phyloP scores from a whole-genome alignment of 1,140 invertebrate species.

The Vollenhovia emeryi region DNA sequence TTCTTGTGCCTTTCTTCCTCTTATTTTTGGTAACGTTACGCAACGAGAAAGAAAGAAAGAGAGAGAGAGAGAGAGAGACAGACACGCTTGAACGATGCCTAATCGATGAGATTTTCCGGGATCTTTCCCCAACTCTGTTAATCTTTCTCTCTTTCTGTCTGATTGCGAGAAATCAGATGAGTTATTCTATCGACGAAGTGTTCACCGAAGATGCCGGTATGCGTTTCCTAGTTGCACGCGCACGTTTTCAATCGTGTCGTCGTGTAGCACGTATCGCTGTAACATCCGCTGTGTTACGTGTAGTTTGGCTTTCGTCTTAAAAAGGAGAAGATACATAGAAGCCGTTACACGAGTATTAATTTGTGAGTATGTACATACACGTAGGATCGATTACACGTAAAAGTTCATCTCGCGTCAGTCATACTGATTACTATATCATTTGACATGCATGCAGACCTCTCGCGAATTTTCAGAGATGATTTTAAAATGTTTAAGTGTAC shows the following conservation, averaged over 20 bases:
- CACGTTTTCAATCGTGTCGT: not conserved
- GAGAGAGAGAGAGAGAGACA: not conserved
- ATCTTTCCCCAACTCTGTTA: not conserved
- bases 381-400: constrained; percentile 41
- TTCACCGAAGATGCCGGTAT: constrained; percentile 8
- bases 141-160: not conserved
- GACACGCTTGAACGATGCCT: too few relatives aligned
- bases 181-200: constrained; percentile 47
- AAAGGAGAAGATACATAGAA: constrained; percentile 56
- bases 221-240: constrained; percentile 11
- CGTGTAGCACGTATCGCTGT: constrained; percentile 15
- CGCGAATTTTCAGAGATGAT: constrained; percentile 17
- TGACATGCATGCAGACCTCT: constrained; percentile 19
- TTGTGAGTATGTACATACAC: constrained; percentile 39
- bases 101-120: not conserved
- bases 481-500: constrained; percentile 18
- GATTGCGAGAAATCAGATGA: constrained; percentile 60
- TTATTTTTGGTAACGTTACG: not conserved
- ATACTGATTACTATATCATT: constrained; percentile 5
- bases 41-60: not conserved
- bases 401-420: constrained; percentile 13
- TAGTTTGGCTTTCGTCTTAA: constrained; percentile 24
- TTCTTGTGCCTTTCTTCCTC: not conserved
- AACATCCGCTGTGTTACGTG: constrained; percentile 17
- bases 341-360: constrained; percentile 65